Conservation (phyloP, 2,113 vertebrate genomes). For the Misgurnus anguillicaudatus region DNA sequence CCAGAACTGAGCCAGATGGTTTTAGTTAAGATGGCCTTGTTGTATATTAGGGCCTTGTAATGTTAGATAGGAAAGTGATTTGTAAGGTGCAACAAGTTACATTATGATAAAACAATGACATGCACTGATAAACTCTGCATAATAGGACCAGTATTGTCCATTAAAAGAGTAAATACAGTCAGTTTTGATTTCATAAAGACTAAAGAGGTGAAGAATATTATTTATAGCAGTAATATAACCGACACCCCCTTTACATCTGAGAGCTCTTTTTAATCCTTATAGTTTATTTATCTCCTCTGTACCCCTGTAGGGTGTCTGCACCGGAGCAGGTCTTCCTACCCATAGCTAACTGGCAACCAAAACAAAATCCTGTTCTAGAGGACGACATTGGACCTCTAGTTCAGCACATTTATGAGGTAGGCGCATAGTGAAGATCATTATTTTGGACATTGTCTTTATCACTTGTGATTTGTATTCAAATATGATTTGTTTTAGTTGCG, state of each 20-base stretch:
- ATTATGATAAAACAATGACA: too few species aligned
- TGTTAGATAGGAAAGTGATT: too few species aligned
- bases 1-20: too few species aligned
- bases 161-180: too few species aligned
- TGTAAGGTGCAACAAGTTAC: too few species aligned
- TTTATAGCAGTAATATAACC: too few species aligned
- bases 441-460: background rate
- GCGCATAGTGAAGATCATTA: background rate
- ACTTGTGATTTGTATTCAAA: background rate
- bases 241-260: background rate
- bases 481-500: constrained; percentile 75
- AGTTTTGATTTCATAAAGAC: too few species aligned
- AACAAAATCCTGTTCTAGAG: constrained; percentile 79
- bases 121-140: too few species aligned
- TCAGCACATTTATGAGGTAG: constrained; percentile 91
- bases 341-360: constrained; percentile 89
- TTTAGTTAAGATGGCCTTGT: too few species aligned
- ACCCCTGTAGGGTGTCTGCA: constrained; percentile 81
- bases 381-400: constrained; percentile 94
- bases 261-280: background rate
- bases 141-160: too few species aligned
- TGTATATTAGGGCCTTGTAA: too few species aligned
- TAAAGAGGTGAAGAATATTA: too few species aligned
- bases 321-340: constrained; percentile 92
- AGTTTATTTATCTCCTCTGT: constrained; percentile 26